phyloP scores from a whole-genome alignment of 2,797 vertebrate genomes.

The Oreochromis grahami region DNA sequence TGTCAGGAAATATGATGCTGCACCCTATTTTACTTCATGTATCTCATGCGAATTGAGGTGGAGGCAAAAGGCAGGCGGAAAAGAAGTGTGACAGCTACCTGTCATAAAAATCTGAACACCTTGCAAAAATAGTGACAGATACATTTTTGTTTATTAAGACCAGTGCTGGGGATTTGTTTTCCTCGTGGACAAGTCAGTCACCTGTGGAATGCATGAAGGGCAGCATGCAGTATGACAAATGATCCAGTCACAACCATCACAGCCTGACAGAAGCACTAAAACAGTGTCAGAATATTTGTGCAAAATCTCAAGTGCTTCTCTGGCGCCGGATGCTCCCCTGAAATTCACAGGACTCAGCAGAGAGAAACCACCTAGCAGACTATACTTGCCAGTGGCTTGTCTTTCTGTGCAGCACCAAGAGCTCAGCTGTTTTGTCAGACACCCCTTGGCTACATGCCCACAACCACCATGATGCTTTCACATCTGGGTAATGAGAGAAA shows the following conservation, averaged over 20 bases:
- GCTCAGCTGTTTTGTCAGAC: background rate
- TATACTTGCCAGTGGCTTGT: background rate
- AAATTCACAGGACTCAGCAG: background rate
- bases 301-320: background rate
- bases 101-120: background rate
- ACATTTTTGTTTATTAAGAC: background rate
- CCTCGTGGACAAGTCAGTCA: background rate
- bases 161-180: background rate
- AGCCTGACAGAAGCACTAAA: background rate
- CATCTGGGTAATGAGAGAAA: background rate
- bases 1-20: background rate
- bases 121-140: background rate
- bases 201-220: background rate
- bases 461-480: background rate
- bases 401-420: background rate
- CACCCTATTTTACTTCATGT: background rate
- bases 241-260: background rate
- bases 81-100: background rate
- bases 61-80: background rate
- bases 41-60: background rate
- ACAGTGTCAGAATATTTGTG: background rate
- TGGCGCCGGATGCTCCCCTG: background rate
- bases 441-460: background rate
- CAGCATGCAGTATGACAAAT: background rate
- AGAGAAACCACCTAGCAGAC: background rate